phyloP scores from a whole-genome alignment of 2,113 vertebrate genomes.

The Osmerus eperlanus region DNA sequence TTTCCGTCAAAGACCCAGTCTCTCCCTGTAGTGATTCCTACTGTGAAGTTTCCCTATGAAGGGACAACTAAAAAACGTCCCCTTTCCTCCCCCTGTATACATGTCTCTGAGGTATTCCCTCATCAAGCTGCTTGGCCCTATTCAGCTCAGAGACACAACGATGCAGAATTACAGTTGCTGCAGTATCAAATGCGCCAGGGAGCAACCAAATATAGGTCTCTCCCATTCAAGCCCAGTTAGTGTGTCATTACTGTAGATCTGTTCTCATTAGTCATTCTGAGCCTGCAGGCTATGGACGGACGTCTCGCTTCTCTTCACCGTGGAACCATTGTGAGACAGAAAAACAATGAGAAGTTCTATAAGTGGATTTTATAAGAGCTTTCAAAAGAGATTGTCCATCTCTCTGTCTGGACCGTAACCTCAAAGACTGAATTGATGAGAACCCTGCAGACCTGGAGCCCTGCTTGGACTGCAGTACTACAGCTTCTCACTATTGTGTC shows the following conservation, averaged over 20 bases:
- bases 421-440: no score
- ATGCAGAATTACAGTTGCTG: slow-evolving; percentile 9
- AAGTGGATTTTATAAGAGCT: no score
- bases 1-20: no score
- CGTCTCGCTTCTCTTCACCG: no score
- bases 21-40: no score
- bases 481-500: no score
- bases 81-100: not conserved
- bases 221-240: slow-evolving; percentile 10
- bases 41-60: no score
- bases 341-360: no score
- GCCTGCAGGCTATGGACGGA: slow-evolving; percentile 35
- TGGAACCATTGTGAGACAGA: no score
- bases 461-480: no score
- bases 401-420: slow-evolving; percentile 32
- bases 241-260: slow-evolving; percentile 56
- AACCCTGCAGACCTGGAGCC: no score
- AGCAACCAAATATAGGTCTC: slow-evolving; percentile 30
- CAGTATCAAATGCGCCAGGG: slow-evolving; percentile 6
- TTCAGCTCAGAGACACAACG: slow-evolving; percentile 42
- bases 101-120: not conserved
- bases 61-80: no score
- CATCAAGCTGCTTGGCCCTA: slow-evolving; percentile 42
- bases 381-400: slow-evolving; percentile 45
- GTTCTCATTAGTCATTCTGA: slow-evolving; percentile 60